Conservation (phyloP, 2,888 invertebrate species). For the Hydroisotoma schaefferi region DNA sequence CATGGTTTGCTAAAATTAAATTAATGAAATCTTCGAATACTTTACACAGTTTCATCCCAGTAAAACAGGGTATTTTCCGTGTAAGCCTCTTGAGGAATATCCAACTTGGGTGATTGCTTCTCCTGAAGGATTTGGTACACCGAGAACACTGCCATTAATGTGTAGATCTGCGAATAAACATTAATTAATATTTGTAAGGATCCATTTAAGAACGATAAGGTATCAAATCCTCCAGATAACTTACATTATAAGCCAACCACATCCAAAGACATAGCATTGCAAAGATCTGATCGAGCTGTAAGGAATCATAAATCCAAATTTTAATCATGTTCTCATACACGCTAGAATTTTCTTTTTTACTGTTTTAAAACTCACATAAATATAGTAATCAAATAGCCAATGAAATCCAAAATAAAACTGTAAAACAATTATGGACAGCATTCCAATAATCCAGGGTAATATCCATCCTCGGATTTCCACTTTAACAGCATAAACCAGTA, state of each 20-base stretch:
- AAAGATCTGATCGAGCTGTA: conserved; percentile 72
- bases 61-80: conserved; percentile 49
- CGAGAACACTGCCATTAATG: conserved; percentile 79
- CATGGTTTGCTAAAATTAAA: no score
- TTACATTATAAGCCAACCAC: conserved; percentile 84
- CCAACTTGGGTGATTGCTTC: conserved; percentile 79
- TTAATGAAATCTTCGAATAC: no score
- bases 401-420: conserved; percentile 77
- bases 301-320: conserved; percentile 1
- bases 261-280: conserved; percentile 71
- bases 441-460: conserved; percentile 71
- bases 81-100: conserved; percentile 61
- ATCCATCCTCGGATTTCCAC: conserved; percentile 73
- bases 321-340: conserved; percentile 7
- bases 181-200: conserved; percentile 21
- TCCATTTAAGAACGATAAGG: conserved; percentile 16
- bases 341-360: background rate
- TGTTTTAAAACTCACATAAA: conserved; percentile 67
- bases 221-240: conserved; percentile 50
- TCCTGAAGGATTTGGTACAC: conserved; percentile 76
- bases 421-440: conserved; percentile 68
- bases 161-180: conserved; percentile 68
- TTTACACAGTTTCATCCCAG: conserved; percentile 36
- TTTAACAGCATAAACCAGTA: conserved; percentile 64
- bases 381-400: conserved; percentile 84